These are phyloP conservation scores for Prunella himalayana DNA, from an alignment of 2,113 vertebrate species.

Conservation along the genomic window DNA sequence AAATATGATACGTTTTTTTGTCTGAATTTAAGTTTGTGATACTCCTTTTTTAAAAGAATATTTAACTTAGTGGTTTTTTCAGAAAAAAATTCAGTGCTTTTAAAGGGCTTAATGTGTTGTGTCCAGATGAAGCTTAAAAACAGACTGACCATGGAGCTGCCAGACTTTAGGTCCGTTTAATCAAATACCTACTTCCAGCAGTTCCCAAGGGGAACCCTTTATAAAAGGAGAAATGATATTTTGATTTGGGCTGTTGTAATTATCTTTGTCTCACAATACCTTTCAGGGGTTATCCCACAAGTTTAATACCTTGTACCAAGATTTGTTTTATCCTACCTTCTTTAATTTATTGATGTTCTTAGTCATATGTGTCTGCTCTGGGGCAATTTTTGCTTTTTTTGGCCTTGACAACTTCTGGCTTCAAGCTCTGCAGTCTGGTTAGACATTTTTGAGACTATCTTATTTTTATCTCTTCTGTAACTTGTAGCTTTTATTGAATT, in stretches of 20 bases:
- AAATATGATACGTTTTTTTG: accelerated
- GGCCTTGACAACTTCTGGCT: background rate
- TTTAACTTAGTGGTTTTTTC: background rate
- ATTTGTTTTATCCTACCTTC: background rate
- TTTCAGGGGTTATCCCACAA: background rate
- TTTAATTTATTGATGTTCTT: background rate
- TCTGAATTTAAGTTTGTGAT: background rate
- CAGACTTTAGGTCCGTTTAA: background rate
- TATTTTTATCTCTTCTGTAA: slow-evolving; percentile 35
- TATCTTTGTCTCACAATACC: background rate
- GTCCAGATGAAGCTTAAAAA: background rate
- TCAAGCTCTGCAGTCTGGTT: background rate
- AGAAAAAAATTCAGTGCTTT: background rate
- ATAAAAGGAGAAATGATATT: background rate
- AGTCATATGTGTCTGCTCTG: background rate
- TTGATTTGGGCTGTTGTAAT: background rate
- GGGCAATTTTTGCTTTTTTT: background rate
- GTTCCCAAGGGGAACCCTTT: background rate
- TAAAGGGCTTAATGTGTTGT: background rate
- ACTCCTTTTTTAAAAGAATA: accelerated
- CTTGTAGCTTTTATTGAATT: slow-evolving; percentile 46
- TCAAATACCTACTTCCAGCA: background rate
- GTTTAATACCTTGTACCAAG: background rate
- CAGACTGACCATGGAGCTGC: background rate
- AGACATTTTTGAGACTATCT: background rate